Conservation (phyloP, 2,113 vertebrate genomes). For the Brachyistius frenatus region DNA sequence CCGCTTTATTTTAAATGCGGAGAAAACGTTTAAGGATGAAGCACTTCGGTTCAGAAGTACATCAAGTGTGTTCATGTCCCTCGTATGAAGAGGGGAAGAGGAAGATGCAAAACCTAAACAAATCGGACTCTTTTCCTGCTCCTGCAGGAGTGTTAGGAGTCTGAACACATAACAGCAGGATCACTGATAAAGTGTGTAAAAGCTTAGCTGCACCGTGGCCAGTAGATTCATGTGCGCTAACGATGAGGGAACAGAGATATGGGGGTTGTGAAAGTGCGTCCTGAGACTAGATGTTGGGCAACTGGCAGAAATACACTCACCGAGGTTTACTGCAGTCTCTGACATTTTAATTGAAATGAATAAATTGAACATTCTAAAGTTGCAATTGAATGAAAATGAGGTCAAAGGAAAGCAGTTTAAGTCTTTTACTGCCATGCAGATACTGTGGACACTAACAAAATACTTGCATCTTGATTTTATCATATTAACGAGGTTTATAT, state of each 20-base stretch:
- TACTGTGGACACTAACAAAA: background rate
- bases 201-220: slow-evolving; percentile 10
- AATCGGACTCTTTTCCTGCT: slow-evolving; percentile 30
- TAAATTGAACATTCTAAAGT: too few species aligned
- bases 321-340: background rate
- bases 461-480: background rate
- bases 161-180: slow-evolving; percentile 21
- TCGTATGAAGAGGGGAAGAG: slow-evolving; percentile 3
- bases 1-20: background rate
- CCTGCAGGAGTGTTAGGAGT: slow-evolving; percentile 5
- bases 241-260: slow-evolving; percentile 20
- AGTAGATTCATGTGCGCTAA: slow-evolving; percentile 13
- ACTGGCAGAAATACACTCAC: background rate
- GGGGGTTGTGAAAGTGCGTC: slow-evolving; percentile 11
- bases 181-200: slow-evolving; percentile 12
- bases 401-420: too few species aligned
- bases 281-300: background rate
- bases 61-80: background rate
- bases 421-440: too few species aligned
- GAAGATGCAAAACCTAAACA: slow-evolving; percentile 67
- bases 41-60: background rate
- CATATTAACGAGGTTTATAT: background rate
- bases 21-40: background rate
- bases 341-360: background rate
- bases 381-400: too few species aligned